Evolutionary conservation across 2,797 vertebrate species (phyloP).

Genomic region (Enteromius mattozi): DNA sequence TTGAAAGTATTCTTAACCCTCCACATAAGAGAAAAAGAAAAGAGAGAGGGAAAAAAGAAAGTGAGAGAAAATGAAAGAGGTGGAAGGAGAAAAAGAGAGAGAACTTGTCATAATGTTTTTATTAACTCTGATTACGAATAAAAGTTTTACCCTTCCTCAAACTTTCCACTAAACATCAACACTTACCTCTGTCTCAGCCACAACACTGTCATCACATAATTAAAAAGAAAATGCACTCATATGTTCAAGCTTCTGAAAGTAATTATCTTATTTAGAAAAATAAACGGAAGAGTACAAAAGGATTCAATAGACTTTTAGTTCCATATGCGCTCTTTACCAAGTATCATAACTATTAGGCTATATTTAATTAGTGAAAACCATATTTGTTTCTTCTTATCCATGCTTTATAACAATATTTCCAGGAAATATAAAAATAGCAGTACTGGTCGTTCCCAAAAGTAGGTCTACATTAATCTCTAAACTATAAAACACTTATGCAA

Average conservation of each 20-base stretch:
- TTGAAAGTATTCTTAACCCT: neutral
- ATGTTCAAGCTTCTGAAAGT: conserved; percentile 40
- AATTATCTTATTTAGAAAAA: conserved; percentile 40
- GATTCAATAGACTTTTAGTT: conserved; percentile 27
- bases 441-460: neutral
- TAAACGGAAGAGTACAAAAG: conserved; percentile 24
- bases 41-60: neutral
- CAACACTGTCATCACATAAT: conserved; percentile 18
- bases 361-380: neutral
- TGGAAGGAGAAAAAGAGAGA: neutral
- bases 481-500: neutral
- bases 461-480: neutral
- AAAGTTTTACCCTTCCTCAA: conserved; percentile 29
- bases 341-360: neutral
- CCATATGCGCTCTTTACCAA: conserved; percentile 57
- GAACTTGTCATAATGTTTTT: conserved; percentile 26
- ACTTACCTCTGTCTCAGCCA: conserved; percentile 5
- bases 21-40: neutral
- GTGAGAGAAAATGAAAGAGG: neutral
- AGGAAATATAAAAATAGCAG: neutral
- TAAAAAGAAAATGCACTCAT: conserved; percentile 38
- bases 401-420: neutral
- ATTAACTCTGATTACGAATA: conserved; percentile 23
- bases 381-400: neutral
- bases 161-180: conserved; percentile 45